Conservation (phyloP, 2,113 vertebrate species). For the Protobothrops flavoviridis region DNA sequence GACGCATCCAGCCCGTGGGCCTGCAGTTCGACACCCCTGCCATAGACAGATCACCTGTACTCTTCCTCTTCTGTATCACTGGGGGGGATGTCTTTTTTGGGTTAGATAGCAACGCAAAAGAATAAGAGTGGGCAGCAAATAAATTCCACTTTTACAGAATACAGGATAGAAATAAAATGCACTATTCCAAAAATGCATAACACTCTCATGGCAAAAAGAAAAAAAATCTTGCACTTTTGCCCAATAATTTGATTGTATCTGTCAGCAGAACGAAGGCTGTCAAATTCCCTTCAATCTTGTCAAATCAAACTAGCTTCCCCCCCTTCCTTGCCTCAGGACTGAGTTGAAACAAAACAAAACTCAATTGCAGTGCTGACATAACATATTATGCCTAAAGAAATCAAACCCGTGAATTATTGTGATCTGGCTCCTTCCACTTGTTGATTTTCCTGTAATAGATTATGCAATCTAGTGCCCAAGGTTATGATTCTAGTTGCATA, state of each 20-base stretch:
- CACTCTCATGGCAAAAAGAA: not conserved
- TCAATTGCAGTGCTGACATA: not conserved
- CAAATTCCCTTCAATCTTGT: constrained; percentile 60
- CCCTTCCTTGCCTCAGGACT: not conserved
- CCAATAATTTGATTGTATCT: constrained; percentile 49
- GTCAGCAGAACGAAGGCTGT: constrained; percentile 62
- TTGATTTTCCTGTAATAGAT: not conserved
- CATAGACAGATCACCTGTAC: not conserved
- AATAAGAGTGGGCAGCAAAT: constrained; percentile 18
- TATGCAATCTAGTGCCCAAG: not conserved
- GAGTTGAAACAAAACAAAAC: not conserved
- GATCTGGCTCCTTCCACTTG: not conserved
- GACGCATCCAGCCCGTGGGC: no score
- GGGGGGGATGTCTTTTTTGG: not conserved
- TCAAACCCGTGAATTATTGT: not conserved
- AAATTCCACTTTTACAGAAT: constrained; percentile 7
- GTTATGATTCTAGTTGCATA: not conserved
- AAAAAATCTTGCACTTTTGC: constrained; percentile 32
- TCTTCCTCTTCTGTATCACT: not conserved
- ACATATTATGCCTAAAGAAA: not conserved
- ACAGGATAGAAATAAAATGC: constrained; percentile 10
- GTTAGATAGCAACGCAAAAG: not conserved
- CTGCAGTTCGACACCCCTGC: no score
- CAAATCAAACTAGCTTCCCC: constrained; percentile 52
- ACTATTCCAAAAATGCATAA: constrained; percentile 37